Base-by-base conservation (phyloP, 2,113 vertebrate species). In the Microcebus murinus region DNA sequence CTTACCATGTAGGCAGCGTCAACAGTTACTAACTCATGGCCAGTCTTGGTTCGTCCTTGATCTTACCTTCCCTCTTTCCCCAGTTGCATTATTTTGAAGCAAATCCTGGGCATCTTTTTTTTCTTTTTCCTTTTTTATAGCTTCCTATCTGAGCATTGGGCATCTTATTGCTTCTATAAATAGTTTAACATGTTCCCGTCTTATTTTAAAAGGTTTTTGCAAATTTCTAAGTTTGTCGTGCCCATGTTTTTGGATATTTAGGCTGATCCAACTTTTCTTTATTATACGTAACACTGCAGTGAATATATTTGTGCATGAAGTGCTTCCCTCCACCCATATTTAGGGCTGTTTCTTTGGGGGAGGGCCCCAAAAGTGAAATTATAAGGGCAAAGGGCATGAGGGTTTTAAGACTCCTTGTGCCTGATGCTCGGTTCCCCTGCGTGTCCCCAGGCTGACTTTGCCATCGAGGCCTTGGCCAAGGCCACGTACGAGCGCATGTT, bases 401-500 rank as follows among this genome's bases (percentile, higher is more conserved):
- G 17, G 25, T 25, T 63, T 83, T 13, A 42, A 31, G 29, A 6
- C 67, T 73, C 23, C 61, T 34, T 13, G 39, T 20, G 0, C 36
- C 29, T 87, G 48, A 50, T 67, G 13, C 59, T 2, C 11, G 9
- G 10, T 79, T 11, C 14, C 6, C 67, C 31, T 29, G 52, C 27
- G 71, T 93, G 23, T 48, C 65, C 82, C 1, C 67, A 99, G 98
- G 99, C 99, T 0, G 99, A 99, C 98, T 99, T 99, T 94, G 99
- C 99, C 12, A 99, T 99, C 8, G 99, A 99, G 98, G 99, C 99
- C 0, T 97, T 99, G 98, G 99, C 99, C 91, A 99, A 99, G 98
- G 99, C 99, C 98, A 99, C 99, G 0, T 99, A 99, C 0, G 99
- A 99, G 57, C 99, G 99, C 59, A 99, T 99, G 99, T 99, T 99